Evolutionary conservation across 92 coral and sea anemone genomes (phyloP).

Genomic region (Zoanthus solanderi): DNA sequence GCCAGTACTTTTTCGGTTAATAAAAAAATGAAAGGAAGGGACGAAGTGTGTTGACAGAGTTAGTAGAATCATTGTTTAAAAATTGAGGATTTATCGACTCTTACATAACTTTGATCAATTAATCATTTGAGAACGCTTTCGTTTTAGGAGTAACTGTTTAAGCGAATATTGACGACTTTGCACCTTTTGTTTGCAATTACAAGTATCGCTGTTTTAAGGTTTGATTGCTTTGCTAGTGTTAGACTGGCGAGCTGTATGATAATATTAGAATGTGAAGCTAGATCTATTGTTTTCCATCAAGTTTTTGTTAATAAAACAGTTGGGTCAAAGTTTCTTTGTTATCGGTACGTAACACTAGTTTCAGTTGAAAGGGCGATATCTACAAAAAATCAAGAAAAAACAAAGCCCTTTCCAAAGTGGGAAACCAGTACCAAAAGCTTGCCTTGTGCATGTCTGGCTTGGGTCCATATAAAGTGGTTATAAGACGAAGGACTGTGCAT

Average conservation of each 20-base stretch:
- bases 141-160: not conserved
- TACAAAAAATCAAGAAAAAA: too few relatives aligned
- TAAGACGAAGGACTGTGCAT: constrained; percentile 60
- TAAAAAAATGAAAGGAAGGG: not conserved
- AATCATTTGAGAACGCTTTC: not conserved
- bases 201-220: not conserved
- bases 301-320: not conserved
- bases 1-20: not conserved
- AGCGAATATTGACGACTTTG: not conserved
- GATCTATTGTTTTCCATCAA: not conserved
- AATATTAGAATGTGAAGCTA: not conserved
- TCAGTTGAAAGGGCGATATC: too few relatives aligned
- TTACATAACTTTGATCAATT: not conserved
- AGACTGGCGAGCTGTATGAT: not conserved
- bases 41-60: not conserved
- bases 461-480: not conserved
- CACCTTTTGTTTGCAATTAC: not conserved
- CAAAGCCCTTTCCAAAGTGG: too few relatives aligned
- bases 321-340: not conserved
- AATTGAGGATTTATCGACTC: not conserved
- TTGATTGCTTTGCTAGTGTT: not conserved
- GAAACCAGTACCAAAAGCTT: too few relatives aligned
- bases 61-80: not conserved
- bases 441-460: too few relatives aligned
- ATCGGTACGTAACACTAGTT: not conserved